Evolutionary conservation across 1,140 invertebrate species (phyloP).

Genomic region (Lutraria rhynchaena): DNA sequence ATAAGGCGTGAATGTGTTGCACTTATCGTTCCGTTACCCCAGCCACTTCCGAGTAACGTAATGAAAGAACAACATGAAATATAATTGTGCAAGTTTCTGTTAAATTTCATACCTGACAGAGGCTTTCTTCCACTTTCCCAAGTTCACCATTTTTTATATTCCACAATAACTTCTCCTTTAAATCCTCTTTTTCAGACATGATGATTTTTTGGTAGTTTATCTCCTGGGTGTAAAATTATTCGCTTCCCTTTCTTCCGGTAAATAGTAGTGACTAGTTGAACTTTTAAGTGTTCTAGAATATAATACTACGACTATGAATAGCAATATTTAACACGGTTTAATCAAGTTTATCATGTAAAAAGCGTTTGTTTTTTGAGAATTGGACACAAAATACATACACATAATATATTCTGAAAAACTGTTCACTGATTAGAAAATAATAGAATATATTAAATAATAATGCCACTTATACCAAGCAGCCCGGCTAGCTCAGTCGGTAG

Average conservation of each 20-base stretch:
- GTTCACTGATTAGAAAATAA: too few species aligned
- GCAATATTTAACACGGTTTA: too few species aligned
- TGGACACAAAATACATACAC: too few species aligned
- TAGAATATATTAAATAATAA: too few species aligned
- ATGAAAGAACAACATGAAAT: neutral
- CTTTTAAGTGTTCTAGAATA: too few species aligned
- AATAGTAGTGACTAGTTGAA: too few species aligned
- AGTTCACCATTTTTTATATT: slow-evolving; percentile 97
- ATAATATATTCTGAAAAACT: too few species aligned
- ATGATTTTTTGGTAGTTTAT: neutral
- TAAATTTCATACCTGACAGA: slow-evolving; percentile 87
- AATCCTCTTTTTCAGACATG: neutral
- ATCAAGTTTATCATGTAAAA: too few species aligned
- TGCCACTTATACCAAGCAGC: slow-evolving; percentile 30
- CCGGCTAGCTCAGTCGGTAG: slow-evolving; percentile 78
- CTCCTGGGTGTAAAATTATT: neutral
- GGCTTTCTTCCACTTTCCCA: slow-evolving; percentile 93
- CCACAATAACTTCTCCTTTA: slow-evolving; percentile 90
- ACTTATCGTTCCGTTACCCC: neutral
- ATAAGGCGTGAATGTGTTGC: neutral
- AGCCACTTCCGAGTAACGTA: too few species aligned
- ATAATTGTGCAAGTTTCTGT: neutral
- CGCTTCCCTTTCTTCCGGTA: neutral
- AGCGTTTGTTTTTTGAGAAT: too few species aligned
- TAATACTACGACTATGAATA: too few species aligned